phyloP scores from a whole-genome alignment of 2,113 vertebrate genomes.

The Erythrocebus patas region DNA sequence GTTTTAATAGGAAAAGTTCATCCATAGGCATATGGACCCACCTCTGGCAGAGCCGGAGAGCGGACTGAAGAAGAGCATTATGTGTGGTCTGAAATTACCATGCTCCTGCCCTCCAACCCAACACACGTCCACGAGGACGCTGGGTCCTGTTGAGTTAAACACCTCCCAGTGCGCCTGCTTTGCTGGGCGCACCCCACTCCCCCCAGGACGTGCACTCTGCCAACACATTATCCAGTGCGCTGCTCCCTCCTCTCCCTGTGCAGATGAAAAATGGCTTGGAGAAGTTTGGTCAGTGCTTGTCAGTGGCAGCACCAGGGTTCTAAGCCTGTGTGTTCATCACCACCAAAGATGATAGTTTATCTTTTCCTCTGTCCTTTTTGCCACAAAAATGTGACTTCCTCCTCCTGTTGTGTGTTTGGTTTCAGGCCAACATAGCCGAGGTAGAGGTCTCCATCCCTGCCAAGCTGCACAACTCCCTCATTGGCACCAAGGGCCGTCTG shows the following conservation, averaged over 20 bases:
- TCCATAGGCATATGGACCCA: fast-evolving
- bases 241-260: background rate
- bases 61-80: background rate
- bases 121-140: fast-evolving
- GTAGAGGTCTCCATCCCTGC: conserved; percentile 97
- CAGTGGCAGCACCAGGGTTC: background rate
- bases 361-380: background rate
- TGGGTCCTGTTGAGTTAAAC: background rate
- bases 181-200: fast-evolving
- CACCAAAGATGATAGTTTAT: too few relatives aligned
- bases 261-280: background rate
- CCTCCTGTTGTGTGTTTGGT: background rate
- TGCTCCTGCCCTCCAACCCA: background rate
- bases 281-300: background rate
- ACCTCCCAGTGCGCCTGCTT: background rate
- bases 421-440: conserved; percentile 96
- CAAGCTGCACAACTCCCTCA: conserved; percentile 97
- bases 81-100: fast-evolving
- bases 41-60: background rate
- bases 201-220: fast-evolving
- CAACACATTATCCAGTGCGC: background rate
- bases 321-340: fast-evolving
- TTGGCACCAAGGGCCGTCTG: conserved; percentile 97
- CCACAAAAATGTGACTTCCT: background rate
- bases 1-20: background rate